phyloP scores from a whole-genome alignment of 1,140 invertebrate genomes.

The Brevipalpus yothersi region DNA sequence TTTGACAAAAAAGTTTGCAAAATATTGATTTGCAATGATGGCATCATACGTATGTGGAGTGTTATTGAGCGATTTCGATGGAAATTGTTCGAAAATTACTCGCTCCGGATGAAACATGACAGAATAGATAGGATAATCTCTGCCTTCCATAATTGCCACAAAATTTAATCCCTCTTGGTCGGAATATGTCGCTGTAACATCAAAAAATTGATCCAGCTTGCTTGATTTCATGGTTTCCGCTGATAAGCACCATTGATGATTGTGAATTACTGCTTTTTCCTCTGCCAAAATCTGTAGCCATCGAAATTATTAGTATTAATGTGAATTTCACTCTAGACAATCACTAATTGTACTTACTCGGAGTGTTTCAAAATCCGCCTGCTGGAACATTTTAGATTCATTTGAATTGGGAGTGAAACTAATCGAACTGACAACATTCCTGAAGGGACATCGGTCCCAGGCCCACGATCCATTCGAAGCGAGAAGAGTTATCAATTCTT shows the following conservation, averaged over 20 bases:
- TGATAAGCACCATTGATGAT: conserved; percentile 44
- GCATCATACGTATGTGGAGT: conserved; percentile 38
- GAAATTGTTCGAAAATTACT: conserved; percentile 48
- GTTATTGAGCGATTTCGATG: conserved; percentile 20
- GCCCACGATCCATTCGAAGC: conserved; percentile 29
- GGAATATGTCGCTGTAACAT: conserved; percentile 37
- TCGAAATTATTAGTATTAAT: no score
- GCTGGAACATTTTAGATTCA: not conserved
- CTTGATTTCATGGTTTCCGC: conserved; percentile 30
- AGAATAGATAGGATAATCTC: conserved; percentile 52
- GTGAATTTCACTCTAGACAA: no score
- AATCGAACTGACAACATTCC: conserved; percentile 5
- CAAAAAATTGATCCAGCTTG: conserved; percentile 33
- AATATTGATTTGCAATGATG: conserved; percentile 39
- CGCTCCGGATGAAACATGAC: conserved; percentile 81
- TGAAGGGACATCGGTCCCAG: conserved; percentile 9
- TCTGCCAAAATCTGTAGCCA: conserved; percentile 18
- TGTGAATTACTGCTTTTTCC: conserved; percentile 41
- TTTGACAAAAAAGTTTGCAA: conserved; percentile 55
- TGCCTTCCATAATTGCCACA: conserved; percentile 29
- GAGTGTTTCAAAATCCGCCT: not conserved
- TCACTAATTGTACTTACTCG: not conserved
- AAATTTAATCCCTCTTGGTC: conserved; percentile 38
- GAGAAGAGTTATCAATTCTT: conserved; percentile 47
- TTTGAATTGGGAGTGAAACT: not conserved